Base-by-base conservation (phyloP, 2,113 vertebrate species). In the Bubo blakistoni region DNA sequence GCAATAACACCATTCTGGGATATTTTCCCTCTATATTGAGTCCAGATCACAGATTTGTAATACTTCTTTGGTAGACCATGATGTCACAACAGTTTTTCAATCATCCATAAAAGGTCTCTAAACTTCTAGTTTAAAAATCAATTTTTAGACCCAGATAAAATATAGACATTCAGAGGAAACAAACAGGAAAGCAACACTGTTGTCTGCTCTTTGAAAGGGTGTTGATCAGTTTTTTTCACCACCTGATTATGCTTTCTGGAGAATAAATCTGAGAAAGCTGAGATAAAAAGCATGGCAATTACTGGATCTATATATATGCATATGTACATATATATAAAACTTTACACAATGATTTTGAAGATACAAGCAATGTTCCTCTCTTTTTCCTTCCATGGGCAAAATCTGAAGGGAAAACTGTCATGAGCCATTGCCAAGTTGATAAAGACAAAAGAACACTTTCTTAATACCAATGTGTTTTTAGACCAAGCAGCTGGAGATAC, bases 331-430 rank as follows among this genome's bases (percentile, higher is more conserved):
- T 32, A 79, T 44, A 80, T 44, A 87, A 78, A 94, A 71, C 18
- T 78, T 96, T 15, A 70, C 69, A 87, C 61, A 91, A 59, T 57
- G 59, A 63, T 84, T 95, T 92, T 96, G 86, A 94, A 95, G 91
- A 92, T 59, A 94, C 26, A 89, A 86, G 73, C 77, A 95, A 79
- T 95, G 66, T 92, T 94, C 86, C 27, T 78, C 69, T 96, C 46
- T 74, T 91, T 74, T 94, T 70, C 40, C 25, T 94, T 95, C 42
- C 52, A 78, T 1, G 1, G 58, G 85, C 58, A 65, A 94, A 85
- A 46, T 82, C 62, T 82, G 66, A 88, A 69, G 61, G 36, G 40
- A 85, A 91, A 82, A 73, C 61, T 74, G 38, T 81, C 91, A 72
- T 21, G 40, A 91, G 52, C 65, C 15, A 20, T 36, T 87, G 78